Evolutionary conservation across 1,140 invertebrate genomes (phyloP), one percentile per base, ranked within the genome.

Genomic region (Ridgeia piscesae): DNA sequence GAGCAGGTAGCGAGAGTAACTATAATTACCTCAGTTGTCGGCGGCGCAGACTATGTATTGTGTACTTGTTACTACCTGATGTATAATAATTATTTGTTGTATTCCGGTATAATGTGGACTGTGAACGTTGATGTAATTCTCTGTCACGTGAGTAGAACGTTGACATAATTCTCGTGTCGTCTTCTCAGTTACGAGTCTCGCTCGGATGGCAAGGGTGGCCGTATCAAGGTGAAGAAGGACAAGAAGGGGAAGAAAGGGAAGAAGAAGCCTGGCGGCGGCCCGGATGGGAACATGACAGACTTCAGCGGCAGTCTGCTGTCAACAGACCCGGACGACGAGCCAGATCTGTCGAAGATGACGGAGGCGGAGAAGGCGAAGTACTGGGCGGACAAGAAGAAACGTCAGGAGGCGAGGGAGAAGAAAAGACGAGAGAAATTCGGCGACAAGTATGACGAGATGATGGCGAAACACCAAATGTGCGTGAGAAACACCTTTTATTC

Each of bases 371-470:
- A 94, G 91, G 93, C 94, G 89, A 93, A 93, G 91, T 96, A 95
- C 92, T 94, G 96, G 91, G 94, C 94, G 88, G 95, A 92, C 11
- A 95, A 95, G 90, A 94, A 94, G 14, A 93, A 94, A 89, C 92
- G 95, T 89, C 94, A 94, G 58, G 94, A 93, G 14, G 95, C 94
- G 90, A 91, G 95, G 90, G 95, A 95, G 93, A 93, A 94, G 92
- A 94, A 93, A 89, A 91, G 95, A 58, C 89, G 94, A 35, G 95
- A 96, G 92, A 96, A 96, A 94, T 96, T 95, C 91, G 95, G 95
- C 14, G 95, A 95, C 88, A 95, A 95, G 94, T 96, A 96, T 92
- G 95, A 95, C 50, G 94, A 95, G 91, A 96, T 96, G 94, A 92
- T 95, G 93, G 94, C 92, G 35, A 94, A 95, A 91, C 94, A 95